Evolutionary conservation across 1,140 invertebrate genomes (phyloP).

Genomic region (Drosophila repletoides): DNA sequence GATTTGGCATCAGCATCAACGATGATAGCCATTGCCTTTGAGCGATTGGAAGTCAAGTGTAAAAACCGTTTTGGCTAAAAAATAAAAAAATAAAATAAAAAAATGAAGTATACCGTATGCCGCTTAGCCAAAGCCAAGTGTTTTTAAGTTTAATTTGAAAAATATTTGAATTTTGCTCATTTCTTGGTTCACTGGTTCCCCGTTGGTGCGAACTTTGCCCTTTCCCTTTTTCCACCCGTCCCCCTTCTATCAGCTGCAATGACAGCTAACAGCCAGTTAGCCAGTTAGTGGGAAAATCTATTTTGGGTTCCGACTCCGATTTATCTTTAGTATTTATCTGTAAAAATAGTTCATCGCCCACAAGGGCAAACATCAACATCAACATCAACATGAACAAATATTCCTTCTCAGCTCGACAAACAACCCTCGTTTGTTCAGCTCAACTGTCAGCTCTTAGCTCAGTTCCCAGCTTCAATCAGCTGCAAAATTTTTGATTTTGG

Average conservation of each 20-base stretch:
- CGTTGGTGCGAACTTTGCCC: conserved; percentile 49
- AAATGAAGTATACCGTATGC: conserved; percentile 22
- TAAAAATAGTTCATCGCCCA: conserved; percentile 46
- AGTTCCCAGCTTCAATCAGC: conserved; percentile 58
- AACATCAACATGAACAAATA: neutral
- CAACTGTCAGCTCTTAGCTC: conserved; percentile 7
- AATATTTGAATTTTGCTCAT: conserved; percentile 81
- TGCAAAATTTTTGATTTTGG: conserved; percentile 73
- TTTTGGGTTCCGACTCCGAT: conserved; percentile 4
- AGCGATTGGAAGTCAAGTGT: conserved; percentile 80
- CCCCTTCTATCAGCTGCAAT: conserved; percentile 3
- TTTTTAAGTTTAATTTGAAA: conserved; percentile 78
- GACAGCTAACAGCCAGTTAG: conserved; percentile 25
- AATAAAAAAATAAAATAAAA: conserved; percentile 40
- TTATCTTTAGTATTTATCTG: conserved; percentile 32
- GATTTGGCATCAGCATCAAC: conserved; percentile 17
- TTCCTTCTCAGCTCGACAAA: conserved; percentile 6
- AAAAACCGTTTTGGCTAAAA: conserved; percentile 72
- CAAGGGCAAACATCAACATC: conserved; percentile 46
- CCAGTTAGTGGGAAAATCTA: conserved; percentile 50
- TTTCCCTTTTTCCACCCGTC: no score
- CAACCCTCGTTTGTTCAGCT: conserved; percentile 27
- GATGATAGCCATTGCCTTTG: conserved; percentile 47
- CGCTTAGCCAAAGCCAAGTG: conserved; percentile 47
- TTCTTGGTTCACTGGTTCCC: conserved; percentile 67